Evolutionary conservation across 2,888 invertebrate genomes (phyloP).

Genomic region (Gymnosoma rotundatum): DNA sequence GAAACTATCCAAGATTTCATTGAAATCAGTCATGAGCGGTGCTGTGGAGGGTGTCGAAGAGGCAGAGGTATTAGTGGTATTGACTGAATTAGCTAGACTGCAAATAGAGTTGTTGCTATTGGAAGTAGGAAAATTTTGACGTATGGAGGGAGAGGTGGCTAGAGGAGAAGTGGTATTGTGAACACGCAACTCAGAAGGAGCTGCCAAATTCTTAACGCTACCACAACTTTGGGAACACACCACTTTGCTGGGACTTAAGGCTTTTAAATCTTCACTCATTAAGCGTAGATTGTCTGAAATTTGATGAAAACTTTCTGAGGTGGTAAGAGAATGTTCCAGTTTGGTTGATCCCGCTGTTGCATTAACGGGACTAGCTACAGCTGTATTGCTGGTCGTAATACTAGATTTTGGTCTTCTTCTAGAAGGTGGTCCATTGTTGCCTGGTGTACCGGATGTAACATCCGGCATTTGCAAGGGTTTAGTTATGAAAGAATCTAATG

Average conservation of each 20-base stretch:
- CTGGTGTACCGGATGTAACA: constrained; percentile 78
- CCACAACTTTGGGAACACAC: constrained; percentile 75
- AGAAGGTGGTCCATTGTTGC: constrained; percentile 66
- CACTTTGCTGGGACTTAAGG: constrained; percentile 79
- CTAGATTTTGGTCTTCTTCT: constrained; percentile 56
- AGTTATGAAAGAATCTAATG: constrained; percentile 78
- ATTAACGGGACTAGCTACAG: constrained; percentile 74
- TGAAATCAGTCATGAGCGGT: constrained; percentile 79
- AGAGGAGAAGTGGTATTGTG: constrained; percentile 75
- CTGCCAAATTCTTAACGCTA: constrained; percentile 74
- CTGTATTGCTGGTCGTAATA: constrained; percentile 54
- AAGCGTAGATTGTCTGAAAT: constrained; percentile 81
- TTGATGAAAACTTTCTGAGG: constrained; percentile 81
- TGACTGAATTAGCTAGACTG: constrained; percentile 56
- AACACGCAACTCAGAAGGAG: constrained; percentile 74
- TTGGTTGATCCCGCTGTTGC: constrained; percentile 51
- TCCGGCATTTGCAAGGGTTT: constrained; percentile 80
- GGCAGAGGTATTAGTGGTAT: constrained; percentile 70
- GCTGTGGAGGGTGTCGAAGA: constrained; percentile 79
- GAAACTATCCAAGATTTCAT: constrained; percentile 82
- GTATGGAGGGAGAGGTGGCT: constrained; percentile 74
- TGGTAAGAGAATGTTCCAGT: constrained; percentile 79
- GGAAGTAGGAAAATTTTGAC: constrained; percentile 54
- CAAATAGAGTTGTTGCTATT: constrained; percentile 70
- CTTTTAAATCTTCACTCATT: constrained; percentile 82